Evolutionary conservation across 2,113 vertebrate species (phyloP).

Genomic region (Poeciliopsis occidentalis): DNA sequence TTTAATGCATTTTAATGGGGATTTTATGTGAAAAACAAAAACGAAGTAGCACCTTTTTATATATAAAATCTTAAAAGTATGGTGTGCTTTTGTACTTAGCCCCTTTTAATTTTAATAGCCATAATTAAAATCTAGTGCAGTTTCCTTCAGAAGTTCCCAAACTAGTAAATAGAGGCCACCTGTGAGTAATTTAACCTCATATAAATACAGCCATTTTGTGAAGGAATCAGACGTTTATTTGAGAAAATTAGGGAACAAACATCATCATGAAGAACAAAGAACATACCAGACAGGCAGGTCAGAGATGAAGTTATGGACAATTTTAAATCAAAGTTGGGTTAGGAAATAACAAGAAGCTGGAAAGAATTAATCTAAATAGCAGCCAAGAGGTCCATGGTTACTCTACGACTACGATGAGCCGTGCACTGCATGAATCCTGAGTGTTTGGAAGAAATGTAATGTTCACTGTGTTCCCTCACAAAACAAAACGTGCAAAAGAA

Average conservation of each 20-base stretch:
- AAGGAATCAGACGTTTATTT: background rate
- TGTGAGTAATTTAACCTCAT: background rate
- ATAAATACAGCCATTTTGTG: background rate
- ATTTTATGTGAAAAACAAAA: background rate
- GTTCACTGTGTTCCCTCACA: too few relatives aligned
- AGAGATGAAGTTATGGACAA: background rate
- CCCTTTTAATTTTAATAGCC: background rate
- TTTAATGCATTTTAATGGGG: background rate
- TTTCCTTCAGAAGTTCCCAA: background rate
- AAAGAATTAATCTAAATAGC: background rate
- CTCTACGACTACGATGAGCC: background rate
- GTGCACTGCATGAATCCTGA: background rate
- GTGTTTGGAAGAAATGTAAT: too few relatives aligned
- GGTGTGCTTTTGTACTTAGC: background rate
- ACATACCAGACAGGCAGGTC: background rate
- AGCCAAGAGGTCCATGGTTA: background rate
- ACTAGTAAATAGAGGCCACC: background rate
- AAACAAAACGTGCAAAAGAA: background rate
- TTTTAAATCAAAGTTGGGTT: background rate
- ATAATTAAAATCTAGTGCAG: background rate
- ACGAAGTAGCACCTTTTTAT: background rate
- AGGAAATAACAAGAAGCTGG: background rate
- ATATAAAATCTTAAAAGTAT: background rate
- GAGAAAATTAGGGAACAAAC: background rate
- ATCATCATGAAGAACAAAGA: background rate